Evolutionary conservation across 2,888 invertebrate species (phyloP).

Genomic region (Pyrgus malvae): DNA sequence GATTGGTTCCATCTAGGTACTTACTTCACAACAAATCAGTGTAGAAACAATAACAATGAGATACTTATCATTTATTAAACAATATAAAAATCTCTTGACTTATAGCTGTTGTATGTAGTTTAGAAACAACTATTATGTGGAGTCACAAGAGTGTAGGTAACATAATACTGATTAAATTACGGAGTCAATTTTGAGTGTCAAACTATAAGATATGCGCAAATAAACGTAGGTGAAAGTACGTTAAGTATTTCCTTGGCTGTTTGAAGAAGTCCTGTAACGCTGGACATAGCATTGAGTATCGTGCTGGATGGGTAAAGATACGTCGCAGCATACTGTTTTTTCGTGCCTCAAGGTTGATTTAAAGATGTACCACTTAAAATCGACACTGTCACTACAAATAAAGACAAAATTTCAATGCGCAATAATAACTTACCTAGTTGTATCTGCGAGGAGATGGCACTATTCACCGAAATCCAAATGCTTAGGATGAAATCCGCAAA

Average conservation of each 20-base stretch:
- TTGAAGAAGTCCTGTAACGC: neutral
- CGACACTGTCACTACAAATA: slow-evolving; percentile 56
- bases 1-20: no score
- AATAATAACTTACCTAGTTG: slow-evolving; percentile 62
- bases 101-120: no score
- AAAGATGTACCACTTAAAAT: slow-evolving; percentile 51
- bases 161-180: neutral
- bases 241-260: neutral
- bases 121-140: no score
- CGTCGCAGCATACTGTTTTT: slow-evolving; percentile 28
- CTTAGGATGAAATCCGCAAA: slow-evolving; percentile 44
- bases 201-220: neutral
- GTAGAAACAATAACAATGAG: no score
- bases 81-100: no score
- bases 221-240: neutral
- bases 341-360: slow-evolving; percentile 67
- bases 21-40: no score
- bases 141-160: neutral
- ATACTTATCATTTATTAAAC: no score
- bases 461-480: slow-evolving; percentile 53
- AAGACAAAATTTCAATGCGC: slow-evolving; percentile 61
- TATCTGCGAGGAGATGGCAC: slow-evolving; percentile 36
- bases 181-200: neutral
- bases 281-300: neutral
- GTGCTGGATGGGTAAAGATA: neutral